phyloP scores from a whole-genome alignment of 2,888 invertebrate species.

The Antheraea yamamai region DNA sequence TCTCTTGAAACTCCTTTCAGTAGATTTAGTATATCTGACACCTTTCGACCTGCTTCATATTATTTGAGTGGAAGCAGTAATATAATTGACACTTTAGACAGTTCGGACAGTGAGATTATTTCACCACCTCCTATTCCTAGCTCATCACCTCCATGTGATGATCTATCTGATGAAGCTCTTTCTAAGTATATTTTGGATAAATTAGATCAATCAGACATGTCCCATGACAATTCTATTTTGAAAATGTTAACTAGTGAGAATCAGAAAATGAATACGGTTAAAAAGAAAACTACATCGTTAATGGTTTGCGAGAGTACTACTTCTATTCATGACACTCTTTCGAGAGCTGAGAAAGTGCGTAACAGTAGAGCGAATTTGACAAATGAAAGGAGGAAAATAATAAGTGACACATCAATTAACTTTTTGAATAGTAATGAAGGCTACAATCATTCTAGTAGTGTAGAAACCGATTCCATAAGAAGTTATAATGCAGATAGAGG shows the following conservation, averaged over 20 bases:
- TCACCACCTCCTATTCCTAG: conserved; percentile 91
- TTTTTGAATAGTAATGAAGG: conserved; percentile 61
- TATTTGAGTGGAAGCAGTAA: conserved; percentile 88
- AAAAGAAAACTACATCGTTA: conserved; percentile 74
- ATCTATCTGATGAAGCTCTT: conserved; percentile 84
- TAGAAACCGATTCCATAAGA: conserved; percentile 70
- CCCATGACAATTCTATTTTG: conserved; percentile 73
- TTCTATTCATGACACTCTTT: conserved; percentile 77
- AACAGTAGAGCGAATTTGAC: conserved; percentile 73
- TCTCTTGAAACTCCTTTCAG: conserved; percentile 84
- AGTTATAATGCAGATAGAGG: conserved; percentile 75
- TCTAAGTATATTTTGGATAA: conserved; percentile 79
- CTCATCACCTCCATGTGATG: conserved; percentile 87
- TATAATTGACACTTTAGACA: conserved; percentile 87
- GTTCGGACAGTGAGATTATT: conserved; percentile 90
- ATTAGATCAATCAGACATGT: conserved; percentile 72
- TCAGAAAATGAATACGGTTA: conserved; percentile 71
- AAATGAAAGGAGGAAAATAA: conserved; percentile 58
- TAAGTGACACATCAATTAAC: conserved; percentile 47
- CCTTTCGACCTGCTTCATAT: conserved; percentile 93
- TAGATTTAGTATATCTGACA: conserved; percentile 93
- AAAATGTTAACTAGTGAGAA: conserved; percentile 76
- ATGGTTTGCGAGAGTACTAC: conserved; percentile 79
- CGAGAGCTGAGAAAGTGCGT: conserved; percentile 75
- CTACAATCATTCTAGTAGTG: conserved; percentile 61